phyloP scores from a whole-genome alignment of 1,140 invertebrate genomes.

The Lepidurus packardi region DNA sequence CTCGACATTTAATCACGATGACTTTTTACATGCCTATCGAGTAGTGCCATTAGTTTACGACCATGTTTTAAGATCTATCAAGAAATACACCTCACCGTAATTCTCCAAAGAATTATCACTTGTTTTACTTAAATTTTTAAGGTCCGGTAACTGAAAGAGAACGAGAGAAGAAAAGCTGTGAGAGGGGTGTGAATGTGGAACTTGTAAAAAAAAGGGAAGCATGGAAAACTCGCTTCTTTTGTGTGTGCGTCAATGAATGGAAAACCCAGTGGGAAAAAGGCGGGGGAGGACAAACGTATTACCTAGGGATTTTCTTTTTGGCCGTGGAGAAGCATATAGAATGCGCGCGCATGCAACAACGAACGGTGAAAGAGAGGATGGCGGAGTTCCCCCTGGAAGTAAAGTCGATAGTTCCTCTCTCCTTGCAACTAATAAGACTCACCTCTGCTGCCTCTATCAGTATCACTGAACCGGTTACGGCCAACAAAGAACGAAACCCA shows the following conservation, averaged over 20 bases:
- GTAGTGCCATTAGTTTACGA: neutral
- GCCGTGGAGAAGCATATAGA: conserved; percentile 13
- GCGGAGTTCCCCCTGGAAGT: conserved; percentile 12
- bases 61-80: neutral
- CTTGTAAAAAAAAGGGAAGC: neutral
- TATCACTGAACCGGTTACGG: neutral
- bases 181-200: neutral
- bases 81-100: neutral
- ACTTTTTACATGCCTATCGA: neutral
- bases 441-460: neutral
- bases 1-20: neutral
- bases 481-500: conserved; percentile 10
- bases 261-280: conserved; percentile 11
- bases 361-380: neutral
- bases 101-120: neutral
- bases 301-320: conserved; percentile 22
- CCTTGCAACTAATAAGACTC: conserved; percentile 18
- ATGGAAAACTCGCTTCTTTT: neutral
- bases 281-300: conserved; percentile 20
- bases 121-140: neutral
- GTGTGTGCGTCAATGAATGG: conserved; percentile 12
- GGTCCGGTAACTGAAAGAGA: neutral
- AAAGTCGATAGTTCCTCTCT: conserved; percentile 8
- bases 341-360: conserved; percentile 16
- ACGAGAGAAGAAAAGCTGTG: neutral